Evolutionary conservation across 2,113 vertebrate genomes (phyloP), one percentile per base, ranked within the genome.

Genomic region (Pontoporia blainvillei): DNA sequence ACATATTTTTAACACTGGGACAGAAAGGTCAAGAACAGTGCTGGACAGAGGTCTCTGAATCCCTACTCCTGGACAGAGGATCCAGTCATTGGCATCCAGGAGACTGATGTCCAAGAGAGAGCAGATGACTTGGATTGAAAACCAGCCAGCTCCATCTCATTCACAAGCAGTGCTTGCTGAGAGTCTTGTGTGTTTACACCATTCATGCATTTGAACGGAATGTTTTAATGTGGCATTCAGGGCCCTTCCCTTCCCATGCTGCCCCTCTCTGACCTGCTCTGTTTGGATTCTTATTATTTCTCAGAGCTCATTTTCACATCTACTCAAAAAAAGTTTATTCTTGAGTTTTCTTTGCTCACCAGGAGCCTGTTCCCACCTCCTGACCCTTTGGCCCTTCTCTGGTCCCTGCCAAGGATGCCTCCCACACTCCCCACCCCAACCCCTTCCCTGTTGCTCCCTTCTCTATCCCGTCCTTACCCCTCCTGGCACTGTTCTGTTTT

Each of bases 101-200:
- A 67, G 61, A 79, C 92, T 76, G 41, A 61, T 71, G 75, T 72
- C 46, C 54, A 41, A n/a, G 85, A 87, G 83, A 90, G 82, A 71
- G 57, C 67, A 18, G 69, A 13, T 91, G 39, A 34, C n/a, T 6
- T 34, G 72, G 72, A 34, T 46, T 57, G 18, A 83, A 62, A 61
- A 49, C 52, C 36, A 92, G 52, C 44, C 21, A 14, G 14, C 39
- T 49, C 34, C 54, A 39, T 62, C 12, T 21, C 17, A 0, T 31
- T 86, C 54, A 57, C 41, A 10, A n/a, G 75, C 64, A 61, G 0
- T 20, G 14, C 76, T 81, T 69, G 34, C 71, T 44, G 27, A 21
- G 57, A 62, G 25, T n/a, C 57, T 82, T 72, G 25, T 57, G 59
- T 76, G 84, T 69, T 76, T 41, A 49, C 14, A 62, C 20, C 44